Evolutionary conservation across 2,113 vertebrate species (phyloP).

Genomic region (Sander lucioperca): DNA sequence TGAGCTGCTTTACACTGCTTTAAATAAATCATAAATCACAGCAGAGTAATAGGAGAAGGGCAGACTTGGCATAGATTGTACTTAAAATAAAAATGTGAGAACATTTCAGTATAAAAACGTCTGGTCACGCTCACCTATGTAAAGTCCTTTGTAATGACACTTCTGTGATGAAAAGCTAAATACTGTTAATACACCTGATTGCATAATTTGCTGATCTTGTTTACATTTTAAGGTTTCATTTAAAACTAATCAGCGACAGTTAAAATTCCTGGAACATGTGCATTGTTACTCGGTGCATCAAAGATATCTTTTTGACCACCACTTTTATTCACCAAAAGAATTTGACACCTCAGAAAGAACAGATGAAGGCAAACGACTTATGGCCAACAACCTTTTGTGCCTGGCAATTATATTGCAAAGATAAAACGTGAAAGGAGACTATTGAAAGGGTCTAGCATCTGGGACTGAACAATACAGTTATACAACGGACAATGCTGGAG

Average conservation of each 20-base stretch:
- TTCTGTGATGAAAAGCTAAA: neutral
- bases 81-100: neutral
- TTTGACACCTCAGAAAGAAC: constrained; percentile 53
- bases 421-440: constrained; percentile 39
- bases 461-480: neutral
- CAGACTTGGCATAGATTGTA: neutral
- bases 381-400: constrained; percentile 52
- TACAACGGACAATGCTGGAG: neutral
- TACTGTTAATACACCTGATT: neutral
- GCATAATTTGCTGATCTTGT: neutral
- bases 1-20: neutral
- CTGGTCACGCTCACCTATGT: neutral
- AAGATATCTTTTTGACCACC: neutral
- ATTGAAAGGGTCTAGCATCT: neutral
- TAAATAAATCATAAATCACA: constrained; percentile 14
- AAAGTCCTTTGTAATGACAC: neutral
- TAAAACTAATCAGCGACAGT: neutral
- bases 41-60: neutral
- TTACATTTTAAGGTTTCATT: neutral
- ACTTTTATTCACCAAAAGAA: constrained; percentile 13
- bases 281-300: neutral
- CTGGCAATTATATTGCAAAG: constrained; percentile 33
- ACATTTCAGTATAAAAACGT: neutral
- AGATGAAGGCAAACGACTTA: constrained; percentile 19
- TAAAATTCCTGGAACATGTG: neutral